These are phyloP conservation scores for Acleris cristana DNA, from an alignment of 2,888 invertebrate genomes.

Conservation along the genomic window DNA sequence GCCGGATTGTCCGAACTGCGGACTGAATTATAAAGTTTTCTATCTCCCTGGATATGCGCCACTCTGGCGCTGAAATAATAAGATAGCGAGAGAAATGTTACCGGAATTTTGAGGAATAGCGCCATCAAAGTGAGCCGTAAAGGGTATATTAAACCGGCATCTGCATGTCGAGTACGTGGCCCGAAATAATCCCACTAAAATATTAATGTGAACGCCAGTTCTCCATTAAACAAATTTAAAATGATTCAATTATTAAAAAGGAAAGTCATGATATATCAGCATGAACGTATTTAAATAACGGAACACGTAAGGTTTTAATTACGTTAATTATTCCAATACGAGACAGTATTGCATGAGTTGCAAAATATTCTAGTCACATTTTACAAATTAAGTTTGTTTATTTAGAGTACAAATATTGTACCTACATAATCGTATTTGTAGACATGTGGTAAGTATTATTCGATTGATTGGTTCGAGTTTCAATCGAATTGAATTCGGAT, in stretches of 20 bases:
- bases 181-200: constrained; percentile 36
- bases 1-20: constrained; percentile 36
- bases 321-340: constrained; percentile 4
- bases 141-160: constrained; percentile 30
- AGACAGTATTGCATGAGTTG: constrained; percentile 2
- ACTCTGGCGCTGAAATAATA: constrained; percentile 37
- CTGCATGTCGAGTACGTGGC: constrained; percentile 33
- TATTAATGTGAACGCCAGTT: constrained; percentile 28
- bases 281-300: constrained; percentile 12
- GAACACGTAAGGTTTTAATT: constrained; percentile 10
- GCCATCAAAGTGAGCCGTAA: constrained; percentile 37
- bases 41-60: constrained; percentile 35
- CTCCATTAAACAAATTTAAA: constrained; percentile 25
- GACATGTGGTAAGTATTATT: constrained; percentile 22
- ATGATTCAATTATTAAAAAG: constrained; percentile 28
- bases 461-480: constrained; percentile 16
- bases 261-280: constrained; percentile 11
- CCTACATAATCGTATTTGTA: too few relatives aligned
- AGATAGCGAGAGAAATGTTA: constrained; percentile 36
- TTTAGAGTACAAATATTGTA: too few relatives aligned
- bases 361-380: background rate
- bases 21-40: constrained; percentile 39
- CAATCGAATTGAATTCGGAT: constrained; percentile 27
- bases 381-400: too few relatives aligned
- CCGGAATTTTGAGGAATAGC: constrained; percentile 33